Conservation (phyloP, 2,113 vertebrate genomes). For the Sarotherodon lohbergeri region DNA sequence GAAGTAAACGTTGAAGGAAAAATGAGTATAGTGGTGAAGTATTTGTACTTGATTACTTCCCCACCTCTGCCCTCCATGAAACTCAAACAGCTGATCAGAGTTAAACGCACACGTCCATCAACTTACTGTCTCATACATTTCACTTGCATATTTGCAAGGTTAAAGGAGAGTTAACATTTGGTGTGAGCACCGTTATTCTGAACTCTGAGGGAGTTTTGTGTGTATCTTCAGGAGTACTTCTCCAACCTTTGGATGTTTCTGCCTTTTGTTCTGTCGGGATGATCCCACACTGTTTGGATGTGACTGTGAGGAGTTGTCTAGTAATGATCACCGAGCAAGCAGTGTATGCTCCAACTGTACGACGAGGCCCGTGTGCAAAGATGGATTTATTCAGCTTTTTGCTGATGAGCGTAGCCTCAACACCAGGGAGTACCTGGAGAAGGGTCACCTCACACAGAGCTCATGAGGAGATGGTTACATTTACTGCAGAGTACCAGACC, state of each 20-base stretch:
- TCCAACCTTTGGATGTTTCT: not conserved
- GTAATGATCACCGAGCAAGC: not conserved
- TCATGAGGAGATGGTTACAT: not conserved
- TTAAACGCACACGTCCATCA: not conserved
- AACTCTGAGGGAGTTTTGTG: not conserved
- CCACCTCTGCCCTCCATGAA: not conserved
- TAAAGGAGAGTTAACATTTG: not conserved
- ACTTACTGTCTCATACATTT: accelerated
- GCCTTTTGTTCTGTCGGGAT: not conserved
- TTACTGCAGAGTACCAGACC: not conserved
- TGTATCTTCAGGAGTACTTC: not conserved
- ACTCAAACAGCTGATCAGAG: not conserved
- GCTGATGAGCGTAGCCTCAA: not conserved
- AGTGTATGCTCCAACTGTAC: accelerated
- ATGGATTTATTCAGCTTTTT: not conserved
- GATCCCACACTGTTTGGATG: not conserved
- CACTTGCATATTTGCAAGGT: not conserved
- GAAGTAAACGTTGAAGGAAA: not conserved
- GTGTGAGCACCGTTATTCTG: not conserved
- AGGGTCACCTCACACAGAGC: accelerated
- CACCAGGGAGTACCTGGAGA: not conserved
- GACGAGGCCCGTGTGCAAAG: not conserved
- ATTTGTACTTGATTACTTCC: not conserved
- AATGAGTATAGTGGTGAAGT: not conserved
- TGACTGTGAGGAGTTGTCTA: not conserved